Base-by-base conservation (phyloP, 2,888 invertebrate species). In the Trichacis sp. region DNA sequence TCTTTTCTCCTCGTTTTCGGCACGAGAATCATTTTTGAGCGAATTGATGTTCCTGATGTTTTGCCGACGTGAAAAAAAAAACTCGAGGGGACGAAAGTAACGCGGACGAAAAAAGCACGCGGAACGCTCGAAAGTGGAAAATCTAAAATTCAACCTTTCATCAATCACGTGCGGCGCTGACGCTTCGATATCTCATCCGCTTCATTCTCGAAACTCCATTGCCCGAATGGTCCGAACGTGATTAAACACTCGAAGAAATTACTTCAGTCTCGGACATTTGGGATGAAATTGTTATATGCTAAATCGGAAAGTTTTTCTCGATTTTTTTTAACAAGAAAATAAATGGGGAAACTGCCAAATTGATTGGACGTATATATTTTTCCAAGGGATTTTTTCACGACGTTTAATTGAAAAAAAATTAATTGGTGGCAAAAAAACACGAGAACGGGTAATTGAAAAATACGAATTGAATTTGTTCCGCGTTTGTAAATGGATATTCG, bases 221-320 rank as follows among this genome's bases (percentile, higher is more conserved):
- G 40, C 15, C 40, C 40, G 40, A 40, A 40, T 12, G 40, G 15
- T 12, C 15, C 40, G 40, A 40, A 40, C 40, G 40, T 40, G 40
- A 40, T 40, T 40, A 40, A 40, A 40, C 40, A 12, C 40, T 40
- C 40, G 40, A 40, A 15, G 40, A 40, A 40, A 40, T 40, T 40
- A 40, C 40, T 40, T 40, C 14, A 3, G 40, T 12, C 40, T 12
- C 40, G 15, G 40, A 15, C 40, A 15, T 15, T 12, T 12, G 12
- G 14, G 15, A 40, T 40, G 12, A 40, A 40, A 40, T 14, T 12
- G 40, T 40, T 40, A 40, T 40, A 40, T 40, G 40, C 40, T 40
- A 40, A 40, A 40, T 40, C 40, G 40, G 12, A 9, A 15, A 12
- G 40, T 40, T 40, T n/a, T 40, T 40, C 14, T 40, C 33, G 11